These are phyloP conservation scores for Phaethornis superciliosus DNA, from an alignment of 2,113 vertebrate genomes.

Conservation along the genomic window DNA sequence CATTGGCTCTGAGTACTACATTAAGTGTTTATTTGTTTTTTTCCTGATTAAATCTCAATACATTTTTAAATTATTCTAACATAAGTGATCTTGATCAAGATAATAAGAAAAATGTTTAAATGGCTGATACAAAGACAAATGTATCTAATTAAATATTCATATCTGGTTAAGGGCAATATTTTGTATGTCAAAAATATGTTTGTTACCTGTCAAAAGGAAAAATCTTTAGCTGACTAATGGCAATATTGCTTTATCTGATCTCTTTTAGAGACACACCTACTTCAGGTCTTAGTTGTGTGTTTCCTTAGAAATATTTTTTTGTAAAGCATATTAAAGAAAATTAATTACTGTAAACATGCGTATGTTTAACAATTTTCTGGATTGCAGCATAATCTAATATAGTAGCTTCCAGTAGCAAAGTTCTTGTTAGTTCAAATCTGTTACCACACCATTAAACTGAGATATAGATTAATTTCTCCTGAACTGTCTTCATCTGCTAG, in stretches of 20 bases:
- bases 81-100: not conserved
- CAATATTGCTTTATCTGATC: not conserved
- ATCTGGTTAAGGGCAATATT: not conserved
- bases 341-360: not conserved
- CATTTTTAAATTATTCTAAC: not conserved
- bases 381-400: not conserved
- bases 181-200: not conserved
- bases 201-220: not conserved
- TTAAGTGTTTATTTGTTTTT: not conserved
- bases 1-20: not conserved
- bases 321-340: not conserved
- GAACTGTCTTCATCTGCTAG: not conserved
- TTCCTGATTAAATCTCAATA: not conserved
- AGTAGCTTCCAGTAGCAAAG: not conserved
- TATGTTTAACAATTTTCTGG: not conserved
- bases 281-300: not conserved
- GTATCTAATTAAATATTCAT: not conserved
- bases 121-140: not conserved
- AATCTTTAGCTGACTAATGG: not conserved
- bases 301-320: not conserved
- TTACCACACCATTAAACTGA: not conserved
- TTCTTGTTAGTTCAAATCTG: not conserved
- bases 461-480: not conserved
- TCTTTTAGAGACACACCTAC: not conserved
- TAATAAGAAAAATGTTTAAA: not conserved